A percentile compares a stretch with the other conserved stretches of the same genome.
Conservation (phyloP, 2,888 invertebrate species). For the Pollenia griseotomentosa region DNA sequence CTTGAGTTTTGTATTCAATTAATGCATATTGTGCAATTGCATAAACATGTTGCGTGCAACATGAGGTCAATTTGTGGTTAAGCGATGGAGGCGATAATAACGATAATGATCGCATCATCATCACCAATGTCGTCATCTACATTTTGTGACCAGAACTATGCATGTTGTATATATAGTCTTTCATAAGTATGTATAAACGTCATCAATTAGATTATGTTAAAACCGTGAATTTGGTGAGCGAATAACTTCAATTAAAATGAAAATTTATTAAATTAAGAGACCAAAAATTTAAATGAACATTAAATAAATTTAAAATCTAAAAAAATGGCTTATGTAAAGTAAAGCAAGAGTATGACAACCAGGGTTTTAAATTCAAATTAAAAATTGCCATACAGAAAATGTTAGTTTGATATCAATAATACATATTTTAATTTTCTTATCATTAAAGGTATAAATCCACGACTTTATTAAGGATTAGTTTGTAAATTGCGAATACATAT, state of each 20-base stretch:
- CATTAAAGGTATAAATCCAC: too few species aligned
- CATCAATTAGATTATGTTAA: constrained; percentile 51
- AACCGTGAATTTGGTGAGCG: constrained; percentile 25
- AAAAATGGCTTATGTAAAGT: too few species aligned
- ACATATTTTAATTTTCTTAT: background rate
- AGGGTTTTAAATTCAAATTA: too few species aligned
- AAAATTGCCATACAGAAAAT: too few species aligned
- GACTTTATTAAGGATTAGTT: too few species aligned
- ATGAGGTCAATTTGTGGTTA: constrained; percentile 68
- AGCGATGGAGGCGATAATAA: constrained; percentile 60
- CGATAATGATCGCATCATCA: constrained; percentile 43
- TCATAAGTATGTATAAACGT: constrained; percentile 7
- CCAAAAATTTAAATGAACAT: background rate
- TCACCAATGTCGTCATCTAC: background rate
- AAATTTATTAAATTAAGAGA: constrained; percentile 12
- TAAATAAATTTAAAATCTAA: too few species aligned
- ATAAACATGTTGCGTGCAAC: constrained; percentile 66
- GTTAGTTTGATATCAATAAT: background rate
- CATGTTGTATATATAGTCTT: background rate
- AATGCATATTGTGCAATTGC: constrained; percentile 65
- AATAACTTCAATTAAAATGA: background rate
- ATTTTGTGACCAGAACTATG: constrained; percentile 19
- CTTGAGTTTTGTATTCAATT: constrained; percentile 62
- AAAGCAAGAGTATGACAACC: too few species aligned
- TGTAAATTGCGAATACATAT: too few species aligned